Evolutionary conservation across 2,797 vertebrate genomes (phyloP).

Genomic region (Muraenolepis orangiensis): DNA sequence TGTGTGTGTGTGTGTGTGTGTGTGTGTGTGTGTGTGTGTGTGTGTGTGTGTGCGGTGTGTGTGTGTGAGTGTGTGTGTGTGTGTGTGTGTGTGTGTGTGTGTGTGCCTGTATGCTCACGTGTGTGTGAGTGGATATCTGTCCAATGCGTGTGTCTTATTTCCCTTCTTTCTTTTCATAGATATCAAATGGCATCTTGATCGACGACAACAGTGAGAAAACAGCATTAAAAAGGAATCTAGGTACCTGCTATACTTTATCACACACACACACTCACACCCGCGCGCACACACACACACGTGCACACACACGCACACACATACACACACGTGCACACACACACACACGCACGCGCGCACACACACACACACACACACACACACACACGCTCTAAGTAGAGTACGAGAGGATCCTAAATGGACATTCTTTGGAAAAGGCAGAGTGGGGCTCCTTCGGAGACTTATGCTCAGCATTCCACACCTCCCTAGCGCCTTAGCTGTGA

Average conservation of each 20-base stretch:
- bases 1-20: slow-evolving; percentile 1
- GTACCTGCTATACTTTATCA: neutral
- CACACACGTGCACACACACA: no score
- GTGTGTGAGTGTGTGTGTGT: neutral
- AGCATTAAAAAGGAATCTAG: neutral
- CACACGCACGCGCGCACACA: neutral
- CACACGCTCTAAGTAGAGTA: slow-evolving; percentile 1
- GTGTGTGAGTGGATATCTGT: no score
- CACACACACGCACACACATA: neutral
- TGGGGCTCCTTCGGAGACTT: slow-evolving; percentile 44
- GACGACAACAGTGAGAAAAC: neutral
- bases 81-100: neutral
- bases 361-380: neutral
- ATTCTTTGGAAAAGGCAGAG: slow-evolving; percentile 33
- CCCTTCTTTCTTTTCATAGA: neutral
- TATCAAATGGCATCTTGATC: neutral
- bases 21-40: slow-evolving; percentile 5
- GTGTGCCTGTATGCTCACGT: slow-evolving; percentile 8
- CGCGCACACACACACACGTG: no score
- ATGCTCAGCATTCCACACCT: slow-evolving; percentile 48
- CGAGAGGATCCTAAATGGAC: neutral
- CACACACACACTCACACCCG: no score
- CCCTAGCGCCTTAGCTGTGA: slow-evolving; percentile 36
- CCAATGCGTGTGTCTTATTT: slow-evolving; percentile 12
- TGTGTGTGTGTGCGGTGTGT: no score